Conservation (phyloP, 2,113 vertebrate genomes). For the Porphyrio hochstetteri region DNA sequence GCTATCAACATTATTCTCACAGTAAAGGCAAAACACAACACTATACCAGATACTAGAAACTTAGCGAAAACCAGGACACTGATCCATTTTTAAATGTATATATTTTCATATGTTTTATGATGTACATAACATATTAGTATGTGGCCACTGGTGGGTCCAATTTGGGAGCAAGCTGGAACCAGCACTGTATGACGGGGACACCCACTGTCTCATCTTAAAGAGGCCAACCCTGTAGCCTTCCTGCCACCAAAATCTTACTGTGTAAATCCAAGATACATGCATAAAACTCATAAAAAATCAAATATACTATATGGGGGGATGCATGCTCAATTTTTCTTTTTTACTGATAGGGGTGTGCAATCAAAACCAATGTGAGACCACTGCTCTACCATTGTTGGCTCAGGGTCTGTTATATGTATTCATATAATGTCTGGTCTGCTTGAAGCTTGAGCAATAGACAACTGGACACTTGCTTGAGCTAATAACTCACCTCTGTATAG, state of each 20-base stretch:
- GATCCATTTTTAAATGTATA: not conserved
- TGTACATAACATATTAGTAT: not conserved
- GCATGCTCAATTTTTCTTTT: not conserved
- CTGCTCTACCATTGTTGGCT: not conserved
- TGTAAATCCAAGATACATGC: not conserved
- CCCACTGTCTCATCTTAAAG: not conserved
- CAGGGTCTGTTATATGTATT: not conserved
- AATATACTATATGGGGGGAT: not conserved
- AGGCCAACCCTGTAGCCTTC: not conserved
- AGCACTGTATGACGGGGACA: accelerated
- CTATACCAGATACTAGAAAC: too few relatives aligned
- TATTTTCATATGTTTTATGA: not conserved
- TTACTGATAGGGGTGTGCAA: not conserved
- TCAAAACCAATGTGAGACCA: not conserved
- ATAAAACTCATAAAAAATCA: not conserved
- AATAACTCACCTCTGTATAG: not conserved
- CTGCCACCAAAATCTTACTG: not conserved
- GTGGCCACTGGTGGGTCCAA: not conserved
- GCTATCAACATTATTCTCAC: too few relatives aligned
- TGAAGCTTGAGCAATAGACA: not conserved
- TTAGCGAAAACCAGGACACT: too few relatives aligned
- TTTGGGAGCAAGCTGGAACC: not conserved
- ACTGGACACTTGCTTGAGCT: not conserved
- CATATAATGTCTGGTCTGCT: not conserved
- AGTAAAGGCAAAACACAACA: too few relatives aligned